Evolutionary conservation across 1,140 invertebrate species (phyloP).

Genomic region (Artemia franciscana): DNA sequence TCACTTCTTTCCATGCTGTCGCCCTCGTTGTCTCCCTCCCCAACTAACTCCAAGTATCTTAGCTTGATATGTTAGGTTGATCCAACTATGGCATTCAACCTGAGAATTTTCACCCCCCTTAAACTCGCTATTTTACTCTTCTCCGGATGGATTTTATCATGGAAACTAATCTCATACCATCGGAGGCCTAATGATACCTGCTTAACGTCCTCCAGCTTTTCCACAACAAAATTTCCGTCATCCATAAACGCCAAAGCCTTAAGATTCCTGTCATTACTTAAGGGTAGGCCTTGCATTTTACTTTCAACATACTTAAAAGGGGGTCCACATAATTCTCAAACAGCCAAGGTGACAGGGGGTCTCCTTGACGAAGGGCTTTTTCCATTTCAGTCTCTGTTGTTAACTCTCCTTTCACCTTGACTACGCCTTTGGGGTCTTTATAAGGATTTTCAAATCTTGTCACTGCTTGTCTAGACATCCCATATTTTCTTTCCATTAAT

Average conservation of each 20-base stretch:
- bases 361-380: no score
- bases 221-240: neutral
- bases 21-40: neutral
- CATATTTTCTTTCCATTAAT: no score
- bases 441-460: neutral
- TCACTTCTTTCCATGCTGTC: neutral
- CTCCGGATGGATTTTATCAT: neutral
- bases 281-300: neutral
- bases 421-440: neutral
- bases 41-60: neutral
- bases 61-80: no score
- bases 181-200: neutral
- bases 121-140: neutral
- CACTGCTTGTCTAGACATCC: neutral
- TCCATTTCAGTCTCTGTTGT: neutral
- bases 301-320: no score
- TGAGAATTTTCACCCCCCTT: no score
- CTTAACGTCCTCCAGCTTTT: neutral
- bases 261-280: neutral
- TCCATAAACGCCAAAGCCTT: neutral
- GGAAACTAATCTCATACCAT: neutral
- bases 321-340: no score
- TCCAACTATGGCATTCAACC: no score
- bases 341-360: no score
- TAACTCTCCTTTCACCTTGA: neutral